These are phyloP conservation scores for Mamestra brassicae DNA, from an alignment of 2,888 invertebrate genomes.

Conservation along the genomic window DNA sequence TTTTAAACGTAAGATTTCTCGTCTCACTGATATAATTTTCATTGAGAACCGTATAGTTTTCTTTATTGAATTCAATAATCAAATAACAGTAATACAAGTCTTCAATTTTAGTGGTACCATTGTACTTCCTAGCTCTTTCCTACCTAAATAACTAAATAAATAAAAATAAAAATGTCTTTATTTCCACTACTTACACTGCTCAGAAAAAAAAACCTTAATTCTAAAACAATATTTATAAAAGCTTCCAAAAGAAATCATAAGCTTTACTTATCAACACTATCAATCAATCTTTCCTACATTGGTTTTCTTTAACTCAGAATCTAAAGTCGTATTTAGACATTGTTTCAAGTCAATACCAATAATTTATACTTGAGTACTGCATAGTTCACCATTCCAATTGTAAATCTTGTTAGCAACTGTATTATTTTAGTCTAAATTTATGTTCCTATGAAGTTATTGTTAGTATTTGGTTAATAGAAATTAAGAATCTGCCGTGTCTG, in stretches of 20 bases:
- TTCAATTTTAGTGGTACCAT: too few species aligned
- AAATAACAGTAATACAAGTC: too few species aligned
- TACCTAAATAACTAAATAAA: too few species aligned
- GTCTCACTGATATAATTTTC: not conserved
- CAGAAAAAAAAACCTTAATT: too few species aligned
- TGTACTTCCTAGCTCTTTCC: too few species aligned
- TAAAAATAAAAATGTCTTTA: too few species aligned
- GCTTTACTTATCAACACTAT: too few species aligned
- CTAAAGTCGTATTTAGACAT: constrained; percentile 1
- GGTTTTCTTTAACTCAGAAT: not conserved
- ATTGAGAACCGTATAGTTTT: not conserved
- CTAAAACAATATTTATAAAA: too few species aligned
- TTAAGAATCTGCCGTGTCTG: not conserved
- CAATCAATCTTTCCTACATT: not conserved
- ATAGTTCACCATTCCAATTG: constrained; percentile 33
- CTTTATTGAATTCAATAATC: not conserved
- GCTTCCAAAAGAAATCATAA: too few species aligned
- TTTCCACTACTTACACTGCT: too few species aligned
- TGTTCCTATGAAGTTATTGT: constrained; percentile 10
- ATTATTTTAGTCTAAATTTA: constrained; percentile 34
- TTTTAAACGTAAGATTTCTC: not conserved
- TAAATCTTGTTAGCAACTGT: constrained; percentile 40
- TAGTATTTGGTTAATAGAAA: constrained; percentile 10
- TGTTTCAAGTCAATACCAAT: constrained; percentile 43
- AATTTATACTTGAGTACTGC: constrained; percentile 50